phyloP scores from a whole-genome alignment of 1,140 invertebrate species.

The Homarus americanus region DNA sequence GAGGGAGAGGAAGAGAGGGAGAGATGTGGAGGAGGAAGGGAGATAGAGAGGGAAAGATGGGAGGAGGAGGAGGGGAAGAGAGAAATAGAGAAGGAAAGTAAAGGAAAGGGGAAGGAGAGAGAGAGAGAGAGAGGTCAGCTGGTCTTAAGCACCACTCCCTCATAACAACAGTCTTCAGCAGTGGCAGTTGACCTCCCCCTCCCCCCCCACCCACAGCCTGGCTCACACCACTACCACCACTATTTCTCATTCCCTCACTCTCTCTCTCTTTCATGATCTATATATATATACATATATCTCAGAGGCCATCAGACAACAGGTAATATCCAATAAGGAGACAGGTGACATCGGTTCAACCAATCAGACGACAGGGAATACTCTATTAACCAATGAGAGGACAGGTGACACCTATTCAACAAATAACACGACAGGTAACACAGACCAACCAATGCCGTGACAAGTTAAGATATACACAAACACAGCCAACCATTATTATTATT shows the following conservation, averaged over 20 bases:
- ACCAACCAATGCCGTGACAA: too few species aligned
- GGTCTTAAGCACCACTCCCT: not conserved
- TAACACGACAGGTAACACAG: not conserved
- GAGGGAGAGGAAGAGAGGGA: constrained; percentile 4
- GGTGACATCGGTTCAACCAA: not conserved
- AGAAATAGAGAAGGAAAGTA: not conserved
- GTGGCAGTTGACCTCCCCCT: not conserved
- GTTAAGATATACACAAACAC: too few species aligned
- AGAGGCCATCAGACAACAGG: too few species aligned
- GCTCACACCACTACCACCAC: too few species aligned
- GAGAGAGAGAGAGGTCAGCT: constrained; percentile 15
- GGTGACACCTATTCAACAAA: not conserved
- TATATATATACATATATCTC: not conserved
- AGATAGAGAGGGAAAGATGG: not conserved
- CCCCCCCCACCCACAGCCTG: not conserved
- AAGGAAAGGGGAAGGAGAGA: constrained; percentile 2
- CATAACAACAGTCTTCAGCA: constrained; percentile 12
- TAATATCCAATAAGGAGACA: not conserved
- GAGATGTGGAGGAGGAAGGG: not conserved
- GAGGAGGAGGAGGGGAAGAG: not conserved
- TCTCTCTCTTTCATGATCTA: not conserved
- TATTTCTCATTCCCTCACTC: not conserved
- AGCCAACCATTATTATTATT: too few species aligned
- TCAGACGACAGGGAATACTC: not conserved
- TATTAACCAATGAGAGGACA: not conserved